Evolutionary conservation across 2,888 invertebrate genomes (phyloP).

Genomic region (Fissipunctia ypsillon): DNA sequence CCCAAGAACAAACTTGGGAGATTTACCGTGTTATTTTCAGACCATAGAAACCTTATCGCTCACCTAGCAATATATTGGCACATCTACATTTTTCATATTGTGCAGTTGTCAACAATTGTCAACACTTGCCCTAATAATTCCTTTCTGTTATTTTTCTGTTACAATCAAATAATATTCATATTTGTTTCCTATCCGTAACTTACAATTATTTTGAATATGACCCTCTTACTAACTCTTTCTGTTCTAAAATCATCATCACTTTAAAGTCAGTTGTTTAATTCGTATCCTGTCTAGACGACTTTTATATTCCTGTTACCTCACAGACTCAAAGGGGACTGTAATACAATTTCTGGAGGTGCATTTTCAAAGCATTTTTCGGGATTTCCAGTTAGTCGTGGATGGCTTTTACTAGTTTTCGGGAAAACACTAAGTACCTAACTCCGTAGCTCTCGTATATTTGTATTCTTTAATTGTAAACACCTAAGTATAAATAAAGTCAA

Average conservation of each 20-base stretch:
- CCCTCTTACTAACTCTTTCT: background rate
- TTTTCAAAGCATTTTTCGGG: slow-evolving; percentile 13
- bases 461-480: background rate
- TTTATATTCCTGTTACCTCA: slow-evolving; percentile 39
- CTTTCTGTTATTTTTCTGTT: too few species aligned
- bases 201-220: too few species aligned
- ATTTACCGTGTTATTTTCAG: too few species aligned
- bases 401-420: slow-evolving; percentile 22
- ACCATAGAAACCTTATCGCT: too few species aligned
- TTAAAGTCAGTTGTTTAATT: slow-evolving; percentile 14
- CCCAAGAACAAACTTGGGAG: too few species aligned
- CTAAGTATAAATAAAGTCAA: background rate
- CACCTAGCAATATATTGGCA: too few species aligned
- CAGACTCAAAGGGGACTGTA: slow-evolving; percentile 14
- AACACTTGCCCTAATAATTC: too few species aligned
- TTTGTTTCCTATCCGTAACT: too few species aligned
- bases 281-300: slow-evolving; percentile 61
- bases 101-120: too few species aligned
- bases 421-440: background rate
- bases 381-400: slow-evolving; percentile 10
- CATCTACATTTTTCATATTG: too few species aligned
- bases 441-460: background rate
- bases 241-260: slow-evolving; percentile 24
- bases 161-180: too few species aligned
- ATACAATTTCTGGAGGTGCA: slow-evolving; percentile 22